Percentiles rank a stretch among this genome's conserved stretches.
phyloP scores from a whole-genome alignment of 2,888 invertebrate species.

The Tipula unca region DNA sequence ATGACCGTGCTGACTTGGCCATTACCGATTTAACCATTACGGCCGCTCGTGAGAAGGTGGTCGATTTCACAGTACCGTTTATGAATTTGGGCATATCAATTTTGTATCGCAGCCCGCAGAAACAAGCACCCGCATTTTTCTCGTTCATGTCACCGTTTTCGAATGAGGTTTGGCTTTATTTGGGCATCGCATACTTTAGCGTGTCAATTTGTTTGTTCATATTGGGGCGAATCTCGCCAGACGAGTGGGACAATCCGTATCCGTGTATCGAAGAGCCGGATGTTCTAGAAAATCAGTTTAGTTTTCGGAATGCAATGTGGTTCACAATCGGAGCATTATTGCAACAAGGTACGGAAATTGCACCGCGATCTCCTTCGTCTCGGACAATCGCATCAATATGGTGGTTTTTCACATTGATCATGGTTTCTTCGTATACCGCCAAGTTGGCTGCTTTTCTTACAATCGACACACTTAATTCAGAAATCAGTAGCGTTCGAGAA shows the following conservation, averaged over 20 bases:
- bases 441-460: constrained; percentile 87
- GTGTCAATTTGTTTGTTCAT: constrained; percentile 73
- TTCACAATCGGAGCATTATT: constrained; percentile 76
- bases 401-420: constrained; percentile 84
- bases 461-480: constrained; percentile 61
- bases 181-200: constrained; percentile 70
- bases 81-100: constrained; percentile 92
- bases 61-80: constrained; percentile 93
- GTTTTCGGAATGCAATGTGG: constrained; percentile 78
- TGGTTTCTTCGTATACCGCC: constrained; percentile 75
- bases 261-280: constrained; percentile 78
- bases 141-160: constrained; percentile 90
- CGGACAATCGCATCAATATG: constrained; percentile 78
- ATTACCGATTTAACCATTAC: constrained; percentile 89
- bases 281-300: constrained; percentile 75
- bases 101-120: constrained; percentile 76
- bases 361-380: constrained; percentile 81
- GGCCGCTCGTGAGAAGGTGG: constrained; percentile 75
- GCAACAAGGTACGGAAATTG: constrained; percentile 82
- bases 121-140: constrained; percentile 78
- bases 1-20: constrained; percentile 63
- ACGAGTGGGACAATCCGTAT: constrained; percentile 84
- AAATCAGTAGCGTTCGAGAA: constrained; percentile 74
- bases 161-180: constrained; percentile 72
- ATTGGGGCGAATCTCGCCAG: constrained; percentile 70